Percentiles rank a stretch among this genome's conserved stretches.
These are phyloP conservation scores for Mastacembelus armatus DNA, from an alignment of 2,797 vertebrate genomes.

Conservation along the genomic window DNA sequence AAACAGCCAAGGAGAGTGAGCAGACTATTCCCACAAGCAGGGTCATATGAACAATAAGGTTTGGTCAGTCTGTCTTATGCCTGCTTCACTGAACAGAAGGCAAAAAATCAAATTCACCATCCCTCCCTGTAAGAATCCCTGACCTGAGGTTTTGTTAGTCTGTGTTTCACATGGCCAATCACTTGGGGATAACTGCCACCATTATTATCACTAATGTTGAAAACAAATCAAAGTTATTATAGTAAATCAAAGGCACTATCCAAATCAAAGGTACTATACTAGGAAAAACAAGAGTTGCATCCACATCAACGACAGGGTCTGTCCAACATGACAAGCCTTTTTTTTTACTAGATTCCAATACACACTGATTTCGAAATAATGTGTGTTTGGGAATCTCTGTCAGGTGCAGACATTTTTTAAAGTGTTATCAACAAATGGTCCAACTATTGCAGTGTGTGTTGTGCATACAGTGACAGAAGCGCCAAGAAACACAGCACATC, in stretches of 20 bases:
- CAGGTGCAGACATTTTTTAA: no score
- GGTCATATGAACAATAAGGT: constrained; percentile 60
- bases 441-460: no score
- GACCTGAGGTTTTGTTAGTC: constrained; percentile 1
- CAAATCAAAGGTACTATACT: not conserved
- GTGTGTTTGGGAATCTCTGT: no score
- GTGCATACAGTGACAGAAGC: no score
- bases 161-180: not conserved
- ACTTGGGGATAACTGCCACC: not conserved
- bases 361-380: no score
- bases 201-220: no score
- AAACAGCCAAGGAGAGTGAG: constrained; percentile 46
- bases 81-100: constrained; percentile 30
- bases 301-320: no score
- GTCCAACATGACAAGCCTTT: no score
- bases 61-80: constrained; percentile 57
- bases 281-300: not conserved
- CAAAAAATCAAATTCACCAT: not conserved
- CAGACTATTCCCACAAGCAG: constrained; percentile 64
- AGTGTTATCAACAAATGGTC: no score
- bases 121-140: not conserved
- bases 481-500: no score
- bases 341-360: no score
- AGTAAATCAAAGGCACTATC: not conserved
- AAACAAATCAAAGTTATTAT: not conserved